Evolutionary conservation across 2,113 vertebrate genomes (phyloP).

Genomic region (Python bivittatus): DNA sequence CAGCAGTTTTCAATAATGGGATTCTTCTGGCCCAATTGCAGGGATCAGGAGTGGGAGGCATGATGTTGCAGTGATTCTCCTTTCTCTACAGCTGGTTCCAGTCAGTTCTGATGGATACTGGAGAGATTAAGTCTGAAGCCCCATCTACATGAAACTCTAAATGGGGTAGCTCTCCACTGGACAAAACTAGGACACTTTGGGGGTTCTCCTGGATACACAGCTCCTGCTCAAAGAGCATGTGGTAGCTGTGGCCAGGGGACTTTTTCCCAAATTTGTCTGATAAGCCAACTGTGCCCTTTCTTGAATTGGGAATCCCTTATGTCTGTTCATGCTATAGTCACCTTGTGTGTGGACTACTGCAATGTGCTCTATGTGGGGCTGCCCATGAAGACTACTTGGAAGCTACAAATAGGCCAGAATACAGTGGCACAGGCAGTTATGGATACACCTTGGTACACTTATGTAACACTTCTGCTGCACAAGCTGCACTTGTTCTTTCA

Average conservation of each 20-base stretch:
- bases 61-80: not conserved
- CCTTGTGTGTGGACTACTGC: not conserved
- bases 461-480: not conserved
- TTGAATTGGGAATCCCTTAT: not conserved
- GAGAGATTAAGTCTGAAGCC: not conserved
- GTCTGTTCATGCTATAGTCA: not conserved
- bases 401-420: not conserved
- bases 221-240: not conserved
- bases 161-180: not conserved
- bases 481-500: not conserved
- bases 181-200: not conserved
- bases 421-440: not conserved
- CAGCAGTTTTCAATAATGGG: not conserved
- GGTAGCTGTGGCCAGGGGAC: not conserved
- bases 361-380: not conserved
- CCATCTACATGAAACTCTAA: not conserved
- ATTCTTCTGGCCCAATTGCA: not conserved
- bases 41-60: not conserved
- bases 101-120: not conserved
- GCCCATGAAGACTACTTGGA: not conserved
- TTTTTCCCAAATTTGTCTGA: not conserved
- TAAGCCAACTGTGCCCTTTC: not conserved
- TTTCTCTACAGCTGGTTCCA: not conserved
- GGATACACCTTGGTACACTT: not conserved
- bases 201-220: not conserved